Percentiles rank a stretch among this genome's conserved stretches.
Evolutionary conservation across 2,888 invertebrate genomes (phyloP).

Genomic region (Corythucha ciliata): DNA sequence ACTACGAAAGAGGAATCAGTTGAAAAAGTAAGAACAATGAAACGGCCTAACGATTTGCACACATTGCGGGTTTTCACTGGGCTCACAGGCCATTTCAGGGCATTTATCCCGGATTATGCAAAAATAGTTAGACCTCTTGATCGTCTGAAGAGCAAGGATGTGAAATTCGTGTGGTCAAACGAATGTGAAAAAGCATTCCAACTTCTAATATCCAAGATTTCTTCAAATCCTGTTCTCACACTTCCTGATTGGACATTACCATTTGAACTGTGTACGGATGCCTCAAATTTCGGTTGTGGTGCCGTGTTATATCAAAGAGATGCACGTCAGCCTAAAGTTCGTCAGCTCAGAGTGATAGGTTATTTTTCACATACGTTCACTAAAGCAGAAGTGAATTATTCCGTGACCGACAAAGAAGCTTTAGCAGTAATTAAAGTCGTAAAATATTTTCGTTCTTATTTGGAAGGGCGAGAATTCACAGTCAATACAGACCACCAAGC

Average conservation of each 20-base stretch:
- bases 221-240: conserved; percentile 4
- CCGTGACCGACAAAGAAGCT: conserved; percentile 15
- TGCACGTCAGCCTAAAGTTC: not conserved
- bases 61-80: conserved; percentile 4
- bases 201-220: not conserved
- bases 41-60: not conserved
- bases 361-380: conserved; percentile 7
- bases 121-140: not conserved
- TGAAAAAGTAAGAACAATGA: conserved; percentile 10
- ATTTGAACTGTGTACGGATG: conserved; percentile 10
- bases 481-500: conserved; percentile 13
- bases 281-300: not conserved
- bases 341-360: conserved; percentile 9
- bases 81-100: not conserved
- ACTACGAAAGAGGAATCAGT: conserved; percentile 9
- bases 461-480: not conserved
- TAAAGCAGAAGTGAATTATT: conserved; percentile 6
- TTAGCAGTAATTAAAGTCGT: conserved; percentile 5
- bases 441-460: conserved; percentile 14
- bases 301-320: conserved; percentile 9
- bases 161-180: not conserved
- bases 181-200: conserved; percentile 2
- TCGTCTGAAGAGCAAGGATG: conserved; percentile 5
- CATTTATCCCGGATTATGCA: not conserved
- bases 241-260: conserved; percentile 11